phyloP scores from a whole-genome alignment of 2,888 invertebrate genomes.

The Ceramica pisi region DNA sequence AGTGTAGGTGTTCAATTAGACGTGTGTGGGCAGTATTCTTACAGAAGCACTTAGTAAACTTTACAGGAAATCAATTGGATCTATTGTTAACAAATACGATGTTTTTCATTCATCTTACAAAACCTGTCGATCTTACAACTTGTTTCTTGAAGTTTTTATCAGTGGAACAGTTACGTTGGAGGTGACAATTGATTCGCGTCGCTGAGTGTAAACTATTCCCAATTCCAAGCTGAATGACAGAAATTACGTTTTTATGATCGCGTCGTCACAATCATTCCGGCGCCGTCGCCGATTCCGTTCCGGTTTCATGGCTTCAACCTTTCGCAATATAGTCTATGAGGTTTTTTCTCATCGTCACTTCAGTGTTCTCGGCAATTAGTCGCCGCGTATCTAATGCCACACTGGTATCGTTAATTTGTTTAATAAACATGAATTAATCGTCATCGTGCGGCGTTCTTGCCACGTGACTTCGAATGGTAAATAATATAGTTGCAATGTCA shows the following conservation, averaged over 20 bases:
- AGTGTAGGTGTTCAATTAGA: slow-evolving; percentile 48
- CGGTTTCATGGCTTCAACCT: slow-evolving; percentile 60
- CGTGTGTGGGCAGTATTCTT: slow-evolving; percentile 36
- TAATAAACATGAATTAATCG: slow-evolving; percentile 89
- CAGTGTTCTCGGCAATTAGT: slow-evolving; percentile 68
- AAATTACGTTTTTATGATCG: slow-evolving; percentile 55
- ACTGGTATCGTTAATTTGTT: slow-evolving; percentile 84
- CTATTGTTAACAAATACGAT: slow-evolving; percentile 13
- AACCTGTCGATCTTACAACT: slow-evolving; percentile 22
- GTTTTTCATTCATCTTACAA: slow-evolving; percentile 27
- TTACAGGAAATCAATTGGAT: slow-evolving; percentile 44
- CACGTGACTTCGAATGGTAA: slow-evolving; percentile 82
- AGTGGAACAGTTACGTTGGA: slow-evolving; percentile 27
- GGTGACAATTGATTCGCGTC: slow-evolving; percentile 47
- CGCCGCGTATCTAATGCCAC: slow-evolving; percentile 71
- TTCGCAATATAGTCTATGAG: slow-evolving; percentile 59
- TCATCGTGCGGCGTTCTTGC: slow-evolving; percentile 68
- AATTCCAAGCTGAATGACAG: slow-evolving; percentile 54
- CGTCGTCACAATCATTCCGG: slow-evolving; percentile 43
- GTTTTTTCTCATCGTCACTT: slow-evolving; percentile 68
- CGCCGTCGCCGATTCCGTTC: slow-evolving; percentile 51
- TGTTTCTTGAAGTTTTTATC: slow-evolving; percentile 31
- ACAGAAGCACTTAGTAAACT: slow-evolving; percentile 29
- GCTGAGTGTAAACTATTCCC: slow-evolving; percentile 38
- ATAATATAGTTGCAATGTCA: slow-evolving; percentile 83